phyloP scores from a whole-genome alignment of 1,140 invertebrate species.

The Drosophila parabipectinata region DNA sequence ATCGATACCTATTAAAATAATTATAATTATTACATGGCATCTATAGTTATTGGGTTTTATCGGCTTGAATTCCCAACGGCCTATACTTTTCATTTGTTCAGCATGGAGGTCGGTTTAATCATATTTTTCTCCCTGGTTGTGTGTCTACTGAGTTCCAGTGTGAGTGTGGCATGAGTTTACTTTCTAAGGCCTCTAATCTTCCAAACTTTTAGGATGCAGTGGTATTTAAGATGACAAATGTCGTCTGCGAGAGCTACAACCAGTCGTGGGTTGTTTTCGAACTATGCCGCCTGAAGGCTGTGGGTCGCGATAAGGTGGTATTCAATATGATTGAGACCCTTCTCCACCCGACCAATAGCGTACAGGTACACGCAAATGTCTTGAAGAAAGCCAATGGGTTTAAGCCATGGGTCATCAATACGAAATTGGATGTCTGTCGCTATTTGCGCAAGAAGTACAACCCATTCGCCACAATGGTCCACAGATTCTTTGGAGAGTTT shows the following conservation, averaged over 20 bases:
- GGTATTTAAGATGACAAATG: background rate
- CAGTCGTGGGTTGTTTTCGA: background rate
- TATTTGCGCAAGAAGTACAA: background rate
- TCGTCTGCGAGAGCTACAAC: background rate
- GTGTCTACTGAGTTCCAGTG: background rate
- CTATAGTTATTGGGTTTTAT: too few species aligned
- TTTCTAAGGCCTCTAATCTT: background rate
- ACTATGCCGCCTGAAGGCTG: background rate
- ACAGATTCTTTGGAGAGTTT: background rate
- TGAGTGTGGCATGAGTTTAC: background rate
- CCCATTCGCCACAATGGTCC: background rate
- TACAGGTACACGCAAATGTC: background rate
- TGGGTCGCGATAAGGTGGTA: background rate
- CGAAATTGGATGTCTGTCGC: background rate
- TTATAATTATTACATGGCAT: too few species aligned
- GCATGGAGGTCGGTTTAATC: background rate
- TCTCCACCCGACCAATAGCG: background rate
- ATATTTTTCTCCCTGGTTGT: background rate
- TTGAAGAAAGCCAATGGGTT: background rate
- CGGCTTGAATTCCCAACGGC: too few species aligned
- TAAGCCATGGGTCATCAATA: background rate
- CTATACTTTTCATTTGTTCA: background rate
- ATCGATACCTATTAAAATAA: too few species aligned
- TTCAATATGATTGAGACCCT: background rate
- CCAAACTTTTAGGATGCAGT: background rate